Base-by-base conservation (phyloP, 2,113 vertebrate species). In the Ardeotis arabs region DNA sequence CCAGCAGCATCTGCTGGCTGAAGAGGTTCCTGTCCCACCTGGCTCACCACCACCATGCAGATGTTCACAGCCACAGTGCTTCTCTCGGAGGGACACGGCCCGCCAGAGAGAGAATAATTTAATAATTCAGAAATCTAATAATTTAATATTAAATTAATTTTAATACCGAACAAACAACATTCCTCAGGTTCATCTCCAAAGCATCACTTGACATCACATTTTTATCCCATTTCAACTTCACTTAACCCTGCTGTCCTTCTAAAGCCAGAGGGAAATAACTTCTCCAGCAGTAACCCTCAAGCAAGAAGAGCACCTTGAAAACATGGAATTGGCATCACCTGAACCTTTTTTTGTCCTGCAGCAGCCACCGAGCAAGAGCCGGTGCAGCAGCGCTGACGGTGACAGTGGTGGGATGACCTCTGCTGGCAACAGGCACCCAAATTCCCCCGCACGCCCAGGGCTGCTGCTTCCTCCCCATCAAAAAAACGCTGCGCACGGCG, bases 331-430 rank as follows among this genome's bases (percentile, higher is more conserved):
- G 41, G 22, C 63, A 69, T 27, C 55, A 20, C 15, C n/a, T 23
- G 22, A 56, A 50, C 17, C 1, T 6, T 31, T 44, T 12, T 14
- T 50, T 21, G 10, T 20, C 55, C 29, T 52, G 53, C 19, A n/a
- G 41, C 1, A 63, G 9, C 66, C 21, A 37, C 47, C 5, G 0
- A 79, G 39, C 33, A 23, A 27, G 28, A 62, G 33, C 39, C 56
- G 12, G 21, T 1, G 28, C 56, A 24, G 47, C n/a, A 47, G 24
- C 1, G 2, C 19, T 23, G 23, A 44, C 5, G 7, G 24, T 4
- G 44, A 6, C 7, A 41, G 41, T 10, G 18, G 63, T 23, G 11
- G n/a, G 73, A 56, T 5, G 11, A 84, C 14, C 21, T 56, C 55
- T 50, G n/a, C n/a, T 35, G 28, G 13, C 49, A 56, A 9, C 58